Conservation (phyloP, 2,888 invertebrate species). For the Polymixis flavicincta region DNA sequence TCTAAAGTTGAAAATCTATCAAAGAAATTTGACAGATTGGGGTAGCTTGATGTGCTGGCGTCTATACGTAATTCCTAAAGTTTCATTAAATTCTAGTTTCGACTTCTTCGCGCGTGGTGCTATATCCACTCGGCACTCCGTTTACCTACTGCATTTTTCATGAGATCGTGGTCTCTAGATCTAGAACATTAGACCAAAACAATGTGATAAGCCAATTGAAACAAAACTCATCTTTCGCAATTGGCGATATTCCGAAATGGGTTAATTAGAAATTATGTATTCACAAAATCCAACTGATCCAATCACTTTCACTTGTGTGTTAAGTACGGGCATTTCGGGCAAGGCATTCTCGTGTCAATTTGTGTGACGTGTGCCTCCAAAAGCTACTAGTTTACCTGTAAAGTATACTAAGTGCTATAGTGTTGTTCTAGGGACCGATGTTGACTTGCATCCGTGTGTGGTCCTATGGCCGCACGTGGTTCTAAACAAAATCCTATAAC, state of each 20-base stretch:
- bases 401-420: constrained; percentile 88
- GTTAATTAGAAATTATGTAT: constrained; percentile 2
- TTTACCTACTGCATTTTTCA: background rate
- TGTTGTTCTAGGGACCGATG: constrained; percentile 88
- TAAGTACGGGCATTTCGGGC: constrained; percentile 29
- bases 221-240: background rate
- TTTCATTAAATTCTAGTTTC: background rate
- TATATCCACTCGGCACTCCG: no score
- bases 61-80: background rate
- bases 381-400: constrained; percentile 88
- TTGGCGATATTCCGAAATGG: background rate
- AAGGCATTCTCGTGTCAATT: constrained; percentile 69
- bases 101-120: background rate
- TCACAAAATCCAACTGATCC: background rate
- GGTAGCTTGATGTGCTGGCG: no score
- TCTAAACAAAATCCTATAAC: constrained; percentile 63
- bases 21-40: no score
- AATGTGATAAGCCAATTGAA: background rate
- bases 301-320: constrained; percentile 35
- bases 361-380: constrained; percentile 77
- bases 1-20: no score
- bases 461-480: constrained; percentile 77
- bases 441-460: constrained; percentile 89
- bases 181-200: background rate
- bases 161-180: background rate